Base-by-base conservation (phyloP, 2,797 vertebrate genomes). In the Cacajao melanocephalus region DNA sequence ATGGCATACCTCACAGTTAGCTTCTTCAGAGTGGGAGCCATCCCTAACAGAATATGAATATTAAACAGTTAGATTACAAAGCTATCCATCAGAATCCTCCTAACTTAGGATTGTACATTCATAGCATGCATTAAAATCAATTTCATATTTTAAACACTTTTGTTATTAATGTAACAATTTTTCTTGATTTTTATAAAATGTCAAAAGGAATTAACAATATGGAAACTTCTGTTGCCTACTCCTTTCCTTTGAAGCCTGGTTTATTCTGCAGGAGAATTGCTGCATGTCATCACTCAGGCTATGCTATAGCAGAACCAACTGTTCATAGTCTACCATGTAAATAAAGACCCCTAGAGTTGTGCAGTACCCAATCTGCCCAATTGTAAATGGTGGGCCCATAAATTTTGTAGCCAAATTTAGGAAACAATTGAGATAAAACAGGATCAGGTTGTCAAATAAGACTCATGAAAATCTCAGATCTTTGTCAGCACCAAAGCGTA, bases 91-190 rank as follows among this genome's bases (percentile, higher is more conserved):
- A 89, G 11, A 86, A 41, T 17, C 48, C 48, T 24, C 41, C 48
- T 30, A 82, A 12, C 24, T 24, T 14, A 1, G 3, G 30, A 2
- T 19, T 73, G 5, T 26, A 24, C 5, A 19, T 83, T 79, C 52
- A 58, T 2, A 55, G 19, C 67, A 70, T 24, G 14, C 4, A 72
- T 30, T 28, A 0, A 20, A 44, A 33, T 52, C 33, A n/a, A 33
- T 50, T 80, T 81, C 20, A 11, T 75, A 83, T 78, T 73, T 67
- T 80, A 50, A 88, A 81, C 3, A 33, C 7, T 72, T 89, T 82
- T 87, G 36, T 80, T 41, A 0, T 22, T 79, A 75, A 57, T 57
- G n/a, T 22, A 52, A 41, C 30, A 36, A 7, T 52, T 86, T 50
- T 55, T 36, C 13, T 58, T 46, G 22, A 24, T 9, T 64, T 28